Percentiles rank a stretch among this genome's conserved stretches.
These are phyloP conservation scores for Falco novaeseelandiae DNA, from an alignment of 2,797 vertebrate genomes.

Conservation along the genomic window DNA sequence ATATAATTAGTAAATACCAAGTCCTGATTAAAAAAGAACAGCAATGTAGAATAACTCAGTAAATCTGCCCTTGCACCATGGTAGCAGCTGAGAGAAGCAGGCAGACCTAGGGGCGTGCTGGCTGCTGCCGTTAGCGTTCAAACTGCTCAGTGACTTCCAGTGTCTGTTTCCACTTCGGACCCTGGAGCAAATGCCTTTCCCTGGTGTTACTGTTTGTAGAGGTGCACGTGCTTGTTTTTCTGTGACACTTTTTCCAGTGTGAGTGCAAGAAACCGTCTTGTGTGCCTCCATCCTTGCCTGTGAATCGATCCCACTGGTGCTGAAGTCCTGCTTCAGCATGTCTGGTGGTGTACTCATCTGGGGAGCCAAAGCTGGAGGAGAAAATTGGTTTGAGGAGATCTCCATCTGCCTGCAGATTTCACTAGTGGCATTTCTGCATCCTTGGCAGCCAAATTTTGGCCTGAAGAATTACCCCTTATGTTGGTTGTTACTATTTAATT, in stretches of 20 bases:
- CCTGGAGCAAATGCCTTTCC: background rate
- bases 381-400: background rate
- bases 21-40: too few relatives aligned
- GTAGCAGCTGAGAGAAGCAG: background rate
- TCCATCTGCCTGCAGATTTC: background rate
- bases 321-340: background rate
- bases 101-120: background rate
- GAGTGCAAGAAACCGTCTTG: background rate
- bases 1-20: background rate
- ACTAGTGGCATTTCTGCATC: background rate
- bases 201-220: background rate
- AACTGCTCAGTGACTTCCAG: background rate
- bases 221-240: background rate
- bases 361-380: background rate
- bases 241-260: background rate
- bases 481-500: background rate
- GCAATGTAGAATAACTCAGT: background rate
- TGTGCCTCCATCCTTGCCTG: background rate
- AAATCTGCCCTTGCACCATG: background rate
- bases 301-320: rapidly evolving
- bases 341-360: background rate
- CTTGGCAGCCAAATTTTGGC: background rate
- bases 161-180: background rate
- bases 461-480: background rate
- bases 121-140: background rate